phyloP scores from a whole-genome alignment of 2,797 vertebrate genomes.

The Numenius phaeopus region DNA sequence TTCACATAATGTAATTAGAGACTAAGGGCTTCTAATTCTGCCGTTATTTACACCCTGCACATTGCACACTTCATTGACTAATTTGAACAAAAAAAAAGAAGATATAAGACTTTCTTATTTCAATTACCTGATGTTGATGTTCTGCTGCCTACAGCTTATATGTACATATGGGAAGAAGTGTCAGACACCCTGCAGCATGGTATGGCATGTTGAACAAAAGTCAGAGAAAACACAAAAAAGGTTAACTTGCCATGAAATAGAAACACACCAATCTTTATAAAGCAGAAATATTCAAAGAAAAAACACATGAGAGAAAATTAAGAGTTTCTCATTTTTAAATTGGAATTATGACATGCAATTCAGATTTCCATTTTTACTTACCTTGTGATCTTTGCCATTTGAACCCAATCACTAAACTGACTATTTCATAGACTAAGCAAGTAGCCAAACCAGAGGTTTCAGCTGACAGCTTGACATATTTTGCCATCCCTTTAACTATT shows the following conservation, averaged over 20 bases:
- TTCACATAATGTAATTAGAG: slow-evolving; percentile 67
- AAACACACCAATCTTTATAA: background rate
- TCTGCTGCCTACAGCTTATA: slow-evolving; percentile 15
- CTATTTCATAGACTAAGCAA: background rate
- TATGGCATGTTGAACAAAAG: background rate
- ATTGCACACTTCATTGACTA: slow-evolving; percentile 34
- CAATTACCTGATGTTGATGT: slow-evolving; percentile 5
- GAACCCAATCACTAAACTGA: background rate
- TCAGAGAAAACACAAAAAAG: slow-evolving; percentile 1
- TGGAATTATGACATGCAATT: background rate
- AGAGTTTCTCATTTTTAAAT: background rate
- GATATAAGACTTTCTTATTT: slow-evolving; percentile 28
- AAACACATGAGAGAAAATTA: background rate
- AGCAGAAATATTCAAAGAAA: background rate
- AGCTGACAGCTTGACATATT: background rate
- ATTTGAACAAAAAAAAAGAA: slow-evolving; percentile 30
- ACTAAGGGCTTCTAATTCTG: slow-evolving; percentile 61
- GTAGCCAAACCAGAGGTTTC: background rate
- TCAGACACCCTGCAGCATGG: background rate
- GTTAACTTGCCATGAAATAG: background rate
- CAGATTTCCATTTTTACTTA: background rate
- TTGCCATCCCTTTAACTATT: background rate
- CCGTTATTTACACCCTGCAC: slow-evolving; percentile 15
- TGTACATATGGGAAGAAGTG: background rate
- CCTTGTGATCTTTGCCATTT: background rate